Evolutionary conservation across 2,888 invertebrate genomes (phyloP).

Genomic region (Epiblema foenella): DNA sequence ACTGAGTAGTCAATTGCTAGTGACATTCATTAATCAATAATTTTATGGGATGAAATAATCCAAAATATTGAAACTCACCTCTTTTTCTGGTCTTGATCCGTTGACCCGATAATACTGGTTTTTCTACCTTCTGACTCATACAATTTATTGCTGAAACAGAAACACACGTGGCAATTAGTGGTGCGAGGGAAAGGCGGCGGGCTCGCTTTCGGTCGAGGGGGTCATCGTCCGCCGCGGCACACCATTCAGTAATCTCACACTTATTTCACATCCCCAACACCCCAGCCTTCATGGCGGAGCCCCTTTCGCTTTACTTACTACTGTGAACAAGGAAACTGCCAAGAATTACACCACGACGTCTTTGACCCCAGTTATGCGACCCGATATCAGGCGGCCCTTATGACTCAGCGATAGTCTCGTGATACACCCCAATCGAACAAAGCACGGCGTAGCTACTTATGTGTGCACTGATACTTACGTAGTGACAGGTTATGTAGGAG

Average conservation of each 20-base stretch:
- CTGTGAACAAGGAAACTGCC: conserved; percentile 54
- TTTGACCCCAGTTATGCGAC: conserved; percentile 38
- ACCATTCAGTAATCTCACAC: conserved; percentile 42
- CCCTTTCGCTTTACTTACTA: conserved; percentile 61
- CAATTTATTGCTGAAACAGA: conserved; percentile 92
- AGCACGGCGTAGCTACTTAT: conserved; percentile 58
- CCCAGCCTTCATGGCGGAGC: conserved; percentile 60
- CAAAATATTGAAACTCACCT: conserved; percentile 86
- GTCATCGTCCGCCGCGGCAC: conserved; percentile 75
- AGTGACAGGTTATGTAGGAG: conserved; percentile 85
- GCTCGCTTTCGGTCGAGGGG: conserved; percentile 60
- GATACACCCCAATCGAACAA: conserved; percentile 55
- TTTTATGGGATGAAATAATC: conserved; percentile 45
- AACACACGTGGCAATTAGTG: conserved; percentile 82
- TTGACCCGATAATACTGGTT: conserved; percentile 99
- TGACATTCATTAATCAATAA: conserved; percentile 39
- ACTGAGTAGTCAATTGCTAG: neutral
- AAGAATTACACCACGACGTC: conserved; percentile 55
- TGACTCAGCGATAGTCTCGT: conserved; percentile 59
- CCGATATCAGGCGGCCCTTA: conserved; percentile 51
- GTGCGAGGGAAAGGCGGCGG: conserved; percentile 53
- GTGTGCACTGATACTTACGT: conserved; percentile 78
- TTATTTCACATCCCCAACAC: conserved; percentile 17
- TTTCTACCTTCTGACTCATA: conserved; percentile 99
- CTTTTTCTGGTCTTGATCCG: conserved; percentile 99